Percentiles rank a stretch among this genome's conserved stretches.
Evolutionary conservation across 2,888 invertebrate species (phyloP).

Genomic region (Synergus itoensis): DNA sequence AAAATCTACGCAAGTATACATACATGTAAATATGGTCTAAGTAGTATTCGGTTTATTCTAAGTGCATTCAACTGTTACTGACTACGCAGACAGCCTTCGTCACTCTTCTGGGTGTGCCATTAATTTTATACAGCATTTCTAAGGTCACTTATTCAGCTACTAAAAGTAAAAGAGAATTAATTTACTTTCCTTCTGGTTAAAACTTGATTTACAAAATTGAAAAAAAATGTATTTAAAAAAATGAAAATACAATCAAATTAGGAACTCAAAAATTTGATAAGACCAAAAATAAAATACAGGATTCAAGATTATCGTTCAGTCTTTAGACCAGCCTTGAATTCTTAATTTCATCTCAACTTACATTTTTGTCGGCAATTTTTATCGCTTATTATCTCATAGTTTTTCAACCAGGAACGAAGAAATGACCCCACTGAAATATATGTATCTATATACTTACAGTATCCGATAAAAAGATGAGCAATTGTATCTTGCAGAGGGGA

Average conservation of each 20-base stretch:
- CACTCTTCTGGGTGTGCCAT: constrained; percentile 38
- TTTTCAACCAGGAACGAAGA: background rate
- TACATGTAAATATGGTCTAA: constrained; percentile 27
- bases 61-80: constrained; percentile 35
- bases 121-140: constrained; percentile 27
- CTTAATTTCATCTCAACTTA: background rate
- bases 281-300: background rate
- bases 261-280: background rate
- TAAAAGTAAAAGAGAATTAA: background rate
- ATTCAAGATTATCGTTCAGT: background rate
- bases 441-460: background rate
- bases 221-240: too few species aligned
- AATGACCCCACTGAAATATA: background rate
- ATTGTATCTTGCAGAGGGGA: background rate
- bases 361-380: background rate
- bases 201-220: background rate
- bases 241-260: background rate
- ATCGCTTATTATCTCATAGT: background rate
- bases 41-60: constrained; percentile 33
- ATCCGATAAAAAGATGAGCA: background rate
- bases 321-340: background rate
- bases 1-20: constrained; percentile 6
- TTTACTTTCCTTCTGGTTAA: constrained; percentile 1
- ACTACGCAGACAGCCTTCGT: constrained; percentile 5
- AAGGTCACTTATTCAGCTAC: constrained; percentile 1